Base-by-base conservation (phyloP, 2,888 invertebrate species). In the Cerceris rybyensis region DNA sequence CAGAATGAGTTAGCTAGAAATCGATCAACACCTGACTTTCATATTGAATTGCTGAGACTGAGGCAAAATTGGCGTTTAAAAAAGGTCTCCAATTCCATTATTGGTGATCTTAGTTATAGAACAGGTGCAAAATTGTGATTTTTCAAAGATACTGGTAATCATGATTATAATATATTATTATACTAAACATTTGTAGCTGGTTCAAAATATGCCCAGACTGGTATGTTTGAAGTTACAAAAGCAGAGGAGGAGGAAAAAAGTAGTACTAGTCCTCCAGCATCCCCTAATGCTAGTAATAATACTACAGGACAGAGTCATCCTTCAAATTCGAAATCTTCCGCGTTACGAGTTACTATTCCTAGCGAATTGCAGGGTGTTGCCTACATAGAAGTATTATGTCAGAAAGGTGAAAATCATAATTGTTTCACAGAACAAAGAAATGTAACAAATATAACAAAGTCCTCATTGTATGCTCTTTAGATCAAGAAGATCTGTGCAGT, bases 51-150 rank as follows among this genome's bases (percentile, higher is more conserved):
- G 69, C 92, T 98, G 41, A 94, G 97, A 74, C 93, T 99, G 59
- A 93, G 99, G 52, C 98, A 98, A 90, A 98, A 98, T 90, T 99
- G 98, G 98, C 94, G 98, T 60, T 93, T 99, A n/a, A 98, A 98
- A 91, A 98, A 98, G 93, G 98, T 98, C 0, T 98, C 98, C 0
- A 98, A 98, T 91, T 96, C 97, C 0, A 99, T 99, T 72, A 96
- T 99, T 67, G 99, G 99, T 0, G 99, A 99, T 93, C 94, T 99
- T 7, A 98, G 98, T 91, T 99, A 98, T 90, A 95, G 98, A 78
- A 98, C 98, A 87, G 94, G 94, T 94, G 65, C 43, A 50, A 55
- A 60, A 64, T 50, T 75, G 50, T 39, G 16, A 28, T 65, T 58
- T 28, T 8, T 50, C 28, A 64, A 5, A 8, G 17, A 42, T 43